These are phyloP conservation scores for Myiozetetes cayanensis DNA, from an alignment of 2,113 vertebrate genomes.

Conservation along the genomic window DNA sequence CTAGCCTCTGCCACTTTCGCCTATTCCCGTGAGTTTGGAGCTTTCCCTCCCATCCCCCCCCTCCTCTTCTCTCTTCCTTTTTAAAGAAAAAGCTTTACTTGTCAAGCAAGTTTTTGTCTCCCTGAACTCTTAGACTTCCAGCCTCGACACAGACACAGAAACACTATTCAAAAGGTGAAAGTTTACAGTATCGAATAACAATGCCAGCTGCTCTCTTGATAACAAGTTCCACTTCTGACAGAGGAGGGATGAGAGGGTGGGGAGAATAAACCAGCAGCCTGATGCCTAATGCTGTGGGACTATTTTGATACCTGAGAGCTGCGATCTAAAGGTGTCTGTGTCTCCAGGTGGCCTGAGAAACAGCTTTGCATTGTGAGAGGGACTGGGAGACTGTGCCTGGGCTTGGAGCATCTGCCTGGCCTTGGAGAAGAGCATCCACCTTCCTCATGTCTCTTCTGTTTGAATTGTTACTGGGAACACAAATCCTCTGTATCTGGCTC, in stretches of 20 bases:
- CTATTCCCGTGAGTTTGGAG: not conserved
- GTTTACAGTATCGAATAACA: not conserved
- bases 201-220: not conserved
- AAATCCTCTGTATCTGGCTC: not conserved
- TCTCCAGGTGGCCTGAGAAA: not conserved
- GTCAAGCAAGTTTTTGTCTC: not conserved
- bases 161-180: not conserved
- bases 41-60: not conserved
- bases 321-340: fast-evolving
- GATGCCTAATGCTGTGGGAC: not conserved
- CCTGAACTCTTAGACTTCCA: not conserved
- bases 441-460: not conserved
- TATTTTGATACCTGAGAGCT: not conserved
- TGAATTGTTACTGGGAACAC: fast-evolving
- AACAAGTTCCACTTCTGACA: not conserved
- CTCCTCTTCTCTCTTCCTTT: not conserved
- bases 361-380: fast-evolving
- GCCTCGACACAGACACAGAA: not conserved
- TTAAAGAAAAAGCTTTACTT: not conserved
- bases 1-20: not conserved
- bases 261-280: not conserved
- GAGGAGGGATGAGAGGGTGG: not conserved
- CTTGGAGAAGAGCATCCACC: not conserved
- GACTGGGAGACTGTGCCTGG: fast-evolving
- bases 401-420: not conserved